Conservation (phyloP, 1,140 invertebrate genomes). For the Lycorma delicatula region DNA sequence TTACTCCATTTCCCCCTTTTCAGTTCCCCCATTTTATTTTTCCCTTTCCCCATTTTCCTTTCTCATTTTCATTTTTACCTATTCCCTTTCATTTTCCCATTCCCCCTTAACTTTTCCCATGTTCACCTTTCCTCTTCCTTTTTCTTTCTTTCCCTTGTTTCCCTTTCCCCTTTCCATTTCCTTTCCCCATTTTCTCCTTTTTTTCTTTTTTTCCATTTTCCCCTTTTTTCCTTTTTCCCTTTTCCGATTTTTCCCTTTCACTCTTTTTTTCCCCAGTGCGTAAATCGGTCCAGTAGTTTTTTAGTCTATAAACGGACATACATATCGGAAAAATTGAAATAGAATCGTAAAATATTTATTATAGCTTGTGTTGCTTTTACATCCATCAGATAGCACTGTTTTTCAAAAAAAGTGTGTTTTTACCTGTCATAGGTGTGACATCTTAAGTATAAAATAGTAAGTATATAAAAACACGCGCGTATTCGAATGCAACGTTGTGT, state of each 20-base stretch:
- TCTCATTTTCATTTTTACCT: neutral
- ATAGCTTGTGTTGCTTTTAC: too few relatives aligned
- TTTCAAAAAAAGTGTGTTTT: too few relatives aligned
- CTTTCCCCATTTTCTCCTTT: neutral
- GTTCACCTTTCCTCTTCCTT: neutral
- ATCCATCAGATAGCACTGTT: too few relatives aligned
- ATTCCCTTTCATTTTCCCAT: neutral
- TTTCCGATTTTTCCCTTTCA: neutral
- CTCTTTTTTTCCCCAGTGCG: neutral
- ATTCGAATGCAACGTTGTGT: too few relatives aligned
- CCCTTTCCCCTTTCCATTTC: neutral
- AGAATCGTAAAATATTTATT: too few relatives aligned
- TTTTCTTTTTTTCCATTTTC: neutral
- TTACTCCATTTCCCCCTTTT: neutral
- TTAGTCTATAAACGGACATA: too few relatives aligned
- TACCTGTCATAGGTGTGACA: too few relatives aligned
- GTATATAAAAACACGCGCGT: too few relatives aligned
- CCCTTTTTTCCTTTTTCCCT: neutral
- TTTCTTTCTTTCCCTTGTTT: constrained; percentile 10
- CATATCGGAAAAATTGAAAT: too few relatives aligned
- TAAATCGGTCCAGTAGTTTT: too few relatives aligned
- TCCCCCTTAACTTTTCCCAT: neutral
- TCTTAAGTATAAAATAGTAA: too few relatives aligned
- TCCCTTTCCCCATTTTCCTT: neutral
- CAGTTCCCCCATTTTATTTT: neutral